A percentile compares a stretch with the other conserved stretches of the same genome.
phyloP scores from a whole-genome alignment of 1,140 invertebrate species.

The Idris sp. region DNA sequence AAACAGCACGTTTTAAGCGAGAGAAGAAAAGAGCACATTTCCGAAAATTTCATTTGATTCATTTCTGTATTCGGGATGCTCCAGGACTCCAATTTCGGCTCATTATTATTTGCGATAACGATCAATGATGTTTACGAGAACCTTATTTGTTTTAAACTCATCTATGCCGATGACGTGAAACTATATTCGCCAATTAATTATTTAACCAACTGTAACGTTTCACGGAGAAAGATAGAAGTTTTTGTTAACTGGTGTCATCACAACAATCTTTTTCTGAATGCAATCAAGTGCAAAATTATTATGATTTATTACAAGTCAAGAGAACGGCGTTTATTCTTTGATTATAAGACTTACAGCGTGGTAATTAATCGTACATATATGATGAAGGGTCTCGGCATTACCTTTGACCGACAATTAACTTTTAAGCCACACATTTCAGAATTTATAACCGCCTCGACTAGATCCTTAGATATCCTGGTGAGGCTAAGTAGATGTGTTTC shows the following conservation, averaged over 20 bases:
- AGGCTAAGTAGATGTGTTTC: too few relatives aligned
- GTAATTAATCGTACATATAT: neutral
- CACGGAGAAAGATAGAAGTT: conserved; percentile 12
- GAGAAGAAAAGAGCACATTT: too few relatives aligned
- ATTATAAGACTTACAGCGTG: too few relatives aligned
- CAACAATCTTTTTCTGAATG: conserved; percentile 7
- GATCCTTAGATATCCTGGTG: too few relatives aligned
- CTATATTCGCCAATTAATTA: conserved; percentile 3
- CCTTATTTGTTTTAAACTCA: conserved; percentile 3
- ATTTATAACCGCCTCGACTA: neutral
- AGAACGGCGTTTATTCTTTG: neutral
- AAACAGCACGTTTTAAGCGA: too few relatives aligned
- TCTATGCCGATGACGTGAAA: conserved; percentile 43
- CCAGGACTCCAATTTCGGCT: conserved; percentile 33
- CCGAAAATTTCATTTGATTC: too few relatives aligned
- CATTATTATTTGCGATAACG: conserved; percentile 28
- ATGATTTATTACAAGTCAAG: too few relatives aligned
- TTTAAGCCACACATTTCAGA: neutral
- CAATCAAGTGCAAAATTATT: conserved; percentile 20
- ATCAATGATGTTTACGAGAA: conserved; percentile 16
- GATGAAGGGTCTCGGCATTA: neutral
- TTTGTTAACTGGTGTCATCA: conserved; percentile 10
- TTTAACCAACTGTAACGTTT: neutral
- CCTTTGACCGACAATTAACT: neutral
- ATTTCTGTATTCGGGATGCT: conserved; percentile 25